Percentiles rank a stretch among this genome's conserved stretches.
Conservation (phyloP, 2,113 vertebrate genomes). For the Saccopteryx bilineata region DNA sequence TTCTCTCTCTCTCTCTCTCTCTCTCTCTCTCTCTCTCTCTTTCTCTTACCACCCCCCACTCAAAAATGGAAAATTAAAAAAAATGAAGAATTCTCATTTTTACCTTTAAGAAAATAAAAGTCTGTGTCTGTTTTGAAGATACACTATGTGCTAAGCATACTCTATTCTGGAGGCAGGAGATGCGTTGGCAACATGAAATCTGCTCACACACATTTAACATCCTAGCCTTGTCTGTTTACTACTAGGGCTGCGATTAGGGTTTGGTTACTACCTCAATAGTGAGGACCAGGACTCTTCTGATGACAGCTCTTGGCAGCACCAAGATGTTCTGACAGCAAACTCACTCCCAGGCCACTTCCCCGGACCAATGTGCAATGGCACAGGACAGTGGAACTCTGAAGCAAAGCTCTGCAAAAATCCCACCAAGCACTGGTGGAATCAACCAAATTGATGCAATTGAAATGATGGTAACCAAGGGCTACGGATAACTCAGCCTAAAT, state of each 20-base stretch:
- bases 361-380: neutral
- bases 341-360: neutral
- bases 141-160: neutral
- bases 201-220: neutral
- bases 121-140: neutral
- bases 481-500: neutral
- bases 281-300: neutral
- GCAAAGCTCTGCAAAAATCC: neutral
- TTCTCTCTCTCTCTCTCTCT: no score
- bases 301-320: neutral
- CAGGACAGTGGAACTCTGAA: neutral
- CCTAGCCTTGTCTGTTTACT: neutral
- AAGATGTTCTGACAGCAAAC: neutral
- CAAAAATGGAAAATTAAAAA: no score
- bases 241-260: neutral
- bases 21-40: no score
- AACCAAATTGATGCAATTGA: neutral
- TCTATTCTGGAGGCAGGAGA: neutral
- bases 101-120: neutral
- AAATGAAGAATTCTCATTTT: neutral
- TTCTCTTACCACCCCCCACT: no score
- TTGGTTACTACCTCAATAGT: neutral
- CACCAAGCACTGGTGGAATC: neutral
- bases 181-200: accelerated
- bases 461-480: neutral